Conservation (phyloP, 2,113 vertebrate genomes). For the Dendropsophus ebraccatus region DNA sequence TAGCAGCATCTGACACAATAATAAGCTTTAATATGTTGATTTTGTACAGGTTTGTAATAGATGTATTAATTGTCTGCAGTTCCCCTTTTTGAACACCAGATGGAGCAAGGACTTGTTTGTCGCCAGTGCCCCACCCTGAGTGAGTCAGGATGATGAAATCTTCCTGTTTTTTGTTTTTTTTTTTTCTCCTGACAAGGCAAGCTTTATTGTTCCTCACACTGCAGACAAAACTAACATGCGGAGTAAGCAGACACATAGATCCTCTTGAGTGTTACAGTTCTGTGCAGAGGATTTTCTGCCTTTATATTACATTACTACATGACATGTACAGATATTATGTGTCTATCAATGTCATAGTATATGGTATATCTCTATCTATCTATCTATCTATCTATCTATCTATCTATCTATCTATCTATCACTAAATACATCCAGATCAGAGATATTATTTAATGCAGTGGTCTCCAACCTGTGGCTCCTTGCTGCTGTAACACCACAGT, state of each 20-base stretch:
- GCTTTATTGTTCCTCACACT: background rate
- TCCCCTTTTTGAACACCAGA: slow-evolving; percentile 65
- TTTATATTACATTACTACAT: too few species aligned
- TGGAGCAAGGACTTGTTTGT: slow-evolving; percentile 65
- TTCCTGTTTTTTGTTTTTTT: background rate
- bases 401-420: too few species aligned
- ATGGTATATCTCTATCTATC: too few species aligned
- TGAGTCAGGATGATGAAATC: slow-evolving; percentile 46
- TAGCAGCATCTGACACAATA: background rate
- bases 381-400: too few species aligned
- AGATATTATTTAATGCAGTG: too few species aligned
- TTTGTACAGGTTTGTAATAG: background rate
- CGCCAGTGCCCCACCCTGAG: slow-evolving; percentile 48
- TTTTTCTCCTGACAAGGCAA: background rate
- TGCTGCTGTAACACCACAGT: too few species aligned
- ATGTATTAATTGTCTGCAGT: slow-evolving; percentile 27
- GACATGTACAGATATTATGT: too few species aligned
- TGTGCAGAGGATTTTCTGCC: too few species aligned
- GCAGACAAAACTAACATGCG: background rate
- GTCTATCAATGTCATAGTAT: too few species aligned
- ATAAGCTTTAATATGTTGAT: background rate
- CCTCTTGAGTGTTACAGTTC: background rate
- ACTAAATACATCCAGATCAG: too few species aligned
- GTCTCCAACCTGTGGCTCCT: too few species aligned
- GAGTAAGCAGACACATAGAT: background rate